These are phyloP conservation scores for Actinemys pallida DNA, from an alignment of 2,113 vertebrate species.

Conservation along the genomic window DNA sequence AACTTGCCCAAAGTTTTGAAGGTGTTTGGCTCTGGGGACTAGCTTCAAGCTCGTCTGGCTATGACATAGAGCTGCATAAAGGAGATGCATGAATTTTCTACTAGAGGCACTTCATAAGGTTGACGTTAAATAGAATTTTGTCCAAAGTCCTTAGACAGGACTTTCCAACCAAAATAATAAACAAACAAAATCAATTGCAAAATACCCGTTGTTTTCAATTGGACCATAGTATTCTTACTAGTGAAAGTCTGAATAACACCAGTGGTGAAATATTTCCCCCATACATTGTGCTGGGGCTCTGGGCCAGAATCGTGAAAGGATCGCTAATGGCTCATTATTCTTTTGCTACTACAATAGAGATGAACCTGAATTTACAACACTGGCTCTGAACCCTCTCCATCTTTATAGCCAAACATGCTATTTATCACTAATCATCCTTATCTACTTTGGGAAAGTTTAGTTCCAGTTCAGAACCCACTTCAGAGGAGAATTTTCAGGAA, in stretches of 20 bases:
- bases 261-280: background rate
- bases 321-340: background rate
- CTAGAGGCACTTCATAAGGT: background rate
- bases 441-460: too few species aligned
- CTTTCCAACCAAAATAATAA: background rate
- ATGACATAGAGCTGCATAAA: background rate
- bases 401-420: too few species aligned
- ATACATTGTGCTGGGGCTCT: background rate
- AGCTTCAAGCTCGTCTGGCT: background rate
- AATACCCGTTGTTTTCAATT: fast-evolving
- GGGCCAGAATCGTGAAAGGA: background rate
- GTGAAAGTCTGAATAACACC: background rate
- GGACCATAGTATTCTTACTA: fast-evolving
- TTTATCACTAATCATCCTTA: too few species aligned
- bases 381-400: too few species aligned
- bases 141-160: background rate
- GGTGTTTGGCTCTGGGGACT: background rate
- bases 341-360: too few species aligned
- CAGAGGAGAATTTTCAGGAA: too few species aligned
- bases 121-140: background rate
- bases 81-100: background rate
- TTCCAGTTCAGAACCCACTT: too few species aligned
- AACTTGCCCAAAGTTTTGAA: background rate
- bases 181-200: background rate
- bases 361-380: too few species aligned